Conservation (phyloP, 2,888 invertebrate genomes). For the Omphaloscelis lunosa region DNA sequence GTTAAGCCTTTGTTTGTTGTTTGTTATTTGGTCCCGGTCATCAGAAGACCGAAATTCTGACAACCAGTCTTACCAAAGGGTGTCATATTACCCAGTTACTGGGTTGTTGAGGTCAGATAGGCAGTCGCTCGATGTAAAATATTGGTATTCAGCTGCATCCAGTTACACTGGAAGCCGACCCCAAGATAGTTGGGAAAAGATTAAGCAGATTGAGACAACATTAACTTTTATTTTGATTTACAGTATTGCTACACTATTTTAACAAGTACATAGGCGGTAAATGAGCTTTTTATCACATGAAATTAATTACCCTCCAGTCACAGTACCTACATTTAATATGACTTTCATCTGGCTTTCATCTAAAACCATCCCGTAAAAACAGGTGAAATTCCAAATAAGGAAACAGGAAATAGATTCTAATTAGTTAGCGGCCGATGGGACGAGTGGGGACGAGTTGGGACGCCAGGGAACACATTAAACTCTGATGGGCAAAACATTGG, state of each 20-base stretch:
- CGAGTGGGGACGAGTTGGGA: constrained; percentile 61
- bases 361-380: constrained; percentile 37
- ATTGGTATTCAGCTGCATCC: no score
- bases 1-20: no score
- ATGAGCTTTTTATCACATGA: background rate
- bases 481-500: constrained; percentile 77
- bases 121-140: no score
- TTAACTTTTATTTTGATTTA: background rate
- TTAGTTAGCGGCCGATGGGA: constrained; percentile 76
- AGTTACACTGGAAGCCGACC: no score
- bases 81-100: no score
- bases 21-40: no score
- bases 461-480: constrained; percentile 78
- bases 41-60: no score
- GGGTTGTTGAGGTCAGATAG: no score
- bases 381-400: constrained; percentile 60
- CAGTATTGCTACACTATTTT: background rate
- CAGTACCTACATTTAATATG: constrained; percentile 6
- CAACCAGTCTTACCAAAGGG: no score
- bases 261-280: background rate
- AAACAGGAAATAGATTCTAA: constrained; percentile 77
- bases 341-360: constrained; percentile 36
- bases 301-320: constrained; percentile 12
- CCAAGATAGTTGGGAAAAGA: no score
- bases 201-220: no score